Conservation (phyloP, 2,888 invertebrate genomes). For the Athetis lepigone region DNA sequence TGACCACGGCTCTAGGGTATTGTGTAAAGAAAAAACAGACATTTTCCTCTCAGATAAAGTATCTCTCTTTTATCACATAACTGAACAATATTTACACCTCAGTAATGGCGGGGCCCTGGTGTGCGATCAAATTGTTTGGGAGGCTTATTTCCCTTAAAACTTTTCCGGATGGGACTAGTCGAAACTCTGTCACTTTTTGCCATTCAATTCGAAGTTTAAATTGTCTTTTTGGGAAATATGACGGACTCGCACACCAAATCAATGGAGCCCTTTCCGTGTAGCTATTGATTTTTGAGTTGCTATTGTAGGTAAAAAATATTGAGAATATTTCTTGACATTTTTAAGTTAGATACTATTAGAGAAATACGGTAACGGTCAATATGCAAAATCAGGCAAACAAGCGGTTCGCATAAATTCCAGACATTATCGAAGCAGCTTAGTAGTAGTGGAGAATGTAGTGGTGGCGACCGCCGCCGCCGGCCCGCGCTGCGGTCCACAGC, state of each 20-base stretch:
- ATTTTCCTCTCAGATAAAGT: constrained; percentile 13
- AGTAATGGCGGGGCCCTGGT: constrained; percentile 14
- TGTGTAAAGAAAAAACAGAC: constrained; percentile 30
- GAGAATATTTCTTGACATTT: too few relatives aligned
- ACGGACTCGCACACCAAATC: neutral
- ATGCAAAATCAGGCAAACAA: constrained; percentile 28
- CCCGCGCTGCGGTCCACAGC: constrained; percentile 23
- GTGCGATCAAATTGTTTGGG: constrained; percentile 7
- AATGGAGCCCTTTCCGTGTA: neutral
- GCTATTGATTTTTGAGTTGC: neutral
- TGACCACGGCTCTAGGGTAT: constrained; percentile 18
- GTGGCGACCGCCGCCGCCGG: constrained; percentile 24
- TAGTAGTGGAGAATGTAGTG: constrained; percentile 37
- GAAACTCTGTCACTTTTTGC: constrained; percentile 20
- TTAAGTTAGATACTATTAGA: too few relatives aligned
- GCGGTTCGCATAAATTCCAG: constrained; percentile 23
- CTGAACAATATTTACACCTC: constrained; percentile 27
- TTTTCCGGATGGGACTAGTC: constrained; percentile 13
- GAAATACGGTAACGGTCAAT: constrained; percentile 1
- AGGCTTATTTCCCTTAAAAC: constrained; percentile 23
- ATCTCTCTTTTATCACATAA: constrained; percentile 25
- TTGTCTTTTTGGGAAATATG: neutral
- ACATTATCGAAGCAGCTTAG: constrained; percentile 33
- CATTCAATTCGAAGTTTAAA: constrained; percentile 14
- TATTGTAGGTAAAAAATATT: neutral